A percentile compares a stretch with the other conserved stretches of the same genome.
phyloP scores from a whole-genome alignment of 2,113 vertebrate species.

The Phasianus colchicus region DNA sequence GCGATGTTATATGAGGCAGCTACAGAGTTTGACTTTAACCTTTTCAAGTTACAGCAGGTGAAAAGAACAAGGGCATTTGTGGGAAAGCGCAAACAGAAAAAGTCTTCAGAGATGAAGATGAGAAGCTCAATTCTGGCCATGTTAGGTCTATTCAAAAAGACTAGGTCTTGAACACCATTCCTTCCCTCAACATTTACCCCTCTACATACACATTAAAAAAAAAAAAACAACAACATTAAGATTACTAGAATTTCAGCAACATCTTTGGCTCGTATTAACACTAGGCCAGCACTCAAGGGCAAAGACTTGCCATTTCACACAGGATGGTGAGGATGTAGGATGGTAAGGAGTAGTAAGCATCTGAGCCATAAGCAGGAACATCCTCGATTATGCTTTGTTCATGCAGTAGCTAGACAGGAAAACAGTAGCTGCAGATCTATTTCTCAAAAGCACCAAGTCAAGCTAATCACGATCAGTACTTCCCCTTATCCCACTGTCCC shows the following conservation, averaged over 20 bases:
- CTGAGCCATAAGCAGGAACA: neutral
- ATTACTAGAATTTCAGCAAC: neutral
- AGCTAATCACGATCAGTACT: neutral
- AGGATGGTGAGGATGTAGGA: neutral
- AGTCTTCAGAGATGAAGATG: neutral
- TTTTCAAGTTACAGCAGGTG: neutral
- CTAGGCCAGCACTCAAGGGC: neutral
- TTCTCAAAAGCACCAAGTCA: neutral
- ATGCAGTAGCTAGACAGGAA: neutral
- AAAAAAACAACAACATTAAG: neutral
- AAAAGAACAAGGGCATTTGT: neutral
- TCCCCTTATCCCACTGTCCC: neutral
- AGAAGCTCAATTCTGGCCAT: neutral
- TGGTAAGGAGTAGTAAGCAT: neutral
- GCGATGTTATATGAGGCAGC: neutral
- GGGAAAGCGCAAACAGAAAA: neutral
- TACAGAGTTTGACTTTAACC: neutral
- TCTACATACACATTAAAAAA: no score
- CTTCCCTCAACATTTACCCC: no score
- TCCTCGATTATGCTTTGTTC: constrained; percentile 7
- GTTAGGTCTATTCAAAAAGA: neutral
- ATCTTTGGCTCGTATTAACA: neutral
- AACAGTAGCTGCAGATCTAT: constrained; percentile 6
- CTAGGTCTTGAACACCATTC: neutral
- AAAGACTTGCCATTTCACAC: neutral